Evolutionary conservation across 2,888 invertebrate species (phyloP).

Genomic region (Catocala sponsa): DNA sequence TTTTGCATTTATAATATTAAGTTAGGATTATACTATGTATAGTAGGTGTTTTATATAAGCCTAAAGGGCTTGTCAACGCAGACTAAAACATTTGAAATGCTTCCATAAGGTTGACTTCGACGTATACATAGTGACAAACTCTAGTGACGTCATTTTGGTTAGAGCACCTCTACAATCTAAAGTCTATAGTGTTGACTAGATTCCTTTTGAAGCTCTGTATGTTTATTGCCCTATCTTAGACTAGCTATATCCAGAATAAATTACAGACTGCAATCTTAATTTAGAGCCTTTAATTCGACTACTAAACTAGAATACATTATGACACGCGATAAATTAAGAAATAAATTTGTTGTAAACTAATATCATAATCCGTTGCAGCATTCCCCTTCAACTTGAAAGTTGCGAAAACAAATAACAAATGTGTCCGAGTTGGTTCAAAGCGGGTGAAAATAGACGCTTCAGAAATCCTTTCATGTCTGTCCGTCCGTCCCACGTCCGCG

Average conservation of each 20-base stretch:
- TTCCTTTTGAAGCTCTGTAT: no score
- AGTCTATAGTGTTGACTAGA: no score
- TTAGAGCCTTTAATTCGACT: conserved; percentile 20
- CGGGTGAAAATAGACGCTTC: conserved; percentile 83
- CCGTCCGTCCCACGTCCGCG: conserved; percentile 66
- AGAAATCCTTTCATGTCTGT: conserved; percentile 83
- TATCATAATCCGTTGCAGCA: conserved; percentile 53
- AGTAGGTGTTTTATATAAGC: no score
- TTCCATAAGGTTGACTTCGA: no score
- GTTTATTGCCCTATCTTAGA: no score
- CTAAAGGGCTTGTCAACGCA: no score
- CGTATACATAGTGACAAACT: no score
- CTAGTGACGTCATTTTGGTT: no score
- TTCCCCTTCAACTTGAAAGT: conserved; percentile 71
- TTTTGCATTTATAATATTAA: no score
- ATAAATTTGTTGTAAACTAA: conserved; percentile 36
- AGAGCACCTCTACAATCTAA: no score
- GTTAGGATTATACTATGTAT: no score
- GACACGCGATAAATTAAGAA: conserved; percentile 36
- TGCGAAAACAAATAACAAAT: conserved; percentile 83
- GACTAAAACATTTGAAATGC: no score
- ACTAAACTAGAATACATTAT: conserved; percentile 33
- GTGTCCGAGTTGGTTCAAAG: conserved; percentile 74
- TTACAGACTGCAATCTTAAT: conserved; percentile 35
- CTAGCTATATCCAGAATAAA: conserved; percentile 19